Conservation (phyloP, 1,140 invertebrate species). For the Bombus affinis region DNA sequence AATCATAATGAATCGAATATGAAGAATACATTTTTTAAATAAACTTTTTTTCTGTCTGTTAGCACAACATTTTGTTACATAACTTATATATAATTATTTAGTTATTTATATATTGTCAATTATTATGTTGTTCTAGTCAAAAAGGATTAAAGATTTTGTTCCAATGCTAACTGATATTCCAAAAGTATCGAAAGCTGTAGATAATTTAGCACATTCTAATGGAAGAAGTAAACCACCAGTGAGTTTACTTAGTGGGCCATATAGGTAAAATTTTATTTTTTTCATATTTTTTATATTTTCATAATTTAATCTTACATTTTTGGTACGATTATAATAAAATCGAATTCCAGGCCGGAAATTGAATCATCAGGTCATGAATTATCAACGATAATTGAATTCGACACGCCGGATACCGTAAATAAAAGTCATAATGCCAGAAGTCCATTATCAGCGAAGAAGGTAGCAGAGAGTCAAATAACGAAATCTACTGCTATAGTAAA, state of each 20-base stretch:
- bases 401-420: conserved; percentile 82
- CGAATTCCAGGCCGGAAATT: conserved; percentile 67
- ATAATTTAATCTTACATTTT: neutral
- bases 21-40: neutral
- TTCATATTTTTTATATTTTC: neutral
- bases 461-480: conserved; percentile 32
- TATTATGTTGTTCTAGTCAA: conserved; percentile 48
- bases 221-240: conserved; percentile 71
- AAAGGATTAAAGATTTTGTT: conserved; percentile 56
- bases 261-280: conserved; percentile 61
- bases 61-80: neutral
- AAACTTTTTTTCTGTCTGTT: neutral
- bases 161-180: conserved; percentile 72
- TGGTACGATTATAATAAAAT: neutral
- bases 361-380: conserved; percentile 83
- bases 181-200: conserved; percentile 61
- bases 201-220: conserved; percentile 30
- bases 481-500: conserved; percentile 36
- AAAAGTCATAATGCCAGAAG: conserved; percentile 66
- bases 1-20: neutral
- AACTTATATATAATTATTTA: neutral
- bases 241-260: conserved; percentile 68
- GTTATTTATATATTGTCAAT: neutral
- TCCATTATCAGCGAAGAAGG: conserved; percentile 47
- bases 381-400: conserved; percentile 86